phyloP scores from a whole-genome alignment of 2,888 invertebrate species.

The Dugesia japonica region DNA sequence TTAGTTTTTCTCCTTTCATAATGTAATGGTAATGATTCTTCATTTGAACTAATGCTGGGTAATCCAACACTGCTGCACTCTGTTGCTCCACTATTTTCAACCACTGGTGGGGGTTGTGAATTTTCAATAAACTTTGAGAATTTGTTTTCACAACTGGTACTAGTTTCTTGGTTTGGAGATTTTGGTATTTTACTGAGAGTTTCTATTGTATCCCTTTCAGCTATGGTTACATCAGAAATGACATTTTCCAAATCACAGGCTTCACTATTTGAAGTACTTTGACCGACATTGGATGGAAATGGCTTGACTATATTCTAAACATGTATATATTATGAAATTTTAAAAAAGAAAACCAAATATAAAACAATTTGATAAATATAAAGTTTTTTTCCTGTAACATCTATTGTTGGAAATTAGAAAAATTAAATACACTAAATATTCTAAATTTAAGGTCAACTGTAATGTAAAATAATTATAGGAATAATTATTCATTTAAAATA shows the following conservation, averaged over 20 bases:
- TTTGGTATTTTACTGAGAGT: background rate
- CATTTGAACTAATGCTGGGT: background rate
- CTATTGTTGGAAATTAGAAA: too few species aligned
- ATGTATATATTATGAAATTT: too few species aligned
- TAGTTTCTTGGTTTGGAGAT: background rate
- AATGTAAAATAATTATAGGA: too few species aligned
- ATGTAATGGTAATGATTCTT: background rate
- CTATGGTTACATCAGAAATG: background rate
- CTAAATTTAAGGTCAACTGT: too few species aligned
- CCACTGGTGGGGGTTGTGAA: background rate
- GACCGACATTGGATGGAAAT: background rate
- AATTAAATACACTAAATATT: too few species aligned
- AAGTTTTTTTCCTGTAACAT: too few species aligned
- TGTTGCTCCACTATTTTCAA: background rate
- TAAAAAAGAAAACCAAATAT: too few species aligned
- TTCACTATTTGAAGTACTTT: background rate
- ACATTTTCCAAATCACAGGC: background rate
- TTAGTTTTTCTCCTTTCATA: background rate
- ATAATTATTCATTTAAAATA: too few species aligned
- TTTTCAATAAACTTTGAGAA: too few species aligned
- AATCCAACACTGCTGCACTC: background rate
- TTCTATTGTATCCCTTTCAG: background rate
- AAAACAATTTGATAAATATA: too few species aligned
- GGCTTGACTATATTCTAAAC: background rate
- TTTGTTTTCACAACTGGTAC: too few species aligned